phyloP scores from a whole-genome alignment of 1,140 invertebrate genomes.

The Dolichoris vasculosae region DNA sequence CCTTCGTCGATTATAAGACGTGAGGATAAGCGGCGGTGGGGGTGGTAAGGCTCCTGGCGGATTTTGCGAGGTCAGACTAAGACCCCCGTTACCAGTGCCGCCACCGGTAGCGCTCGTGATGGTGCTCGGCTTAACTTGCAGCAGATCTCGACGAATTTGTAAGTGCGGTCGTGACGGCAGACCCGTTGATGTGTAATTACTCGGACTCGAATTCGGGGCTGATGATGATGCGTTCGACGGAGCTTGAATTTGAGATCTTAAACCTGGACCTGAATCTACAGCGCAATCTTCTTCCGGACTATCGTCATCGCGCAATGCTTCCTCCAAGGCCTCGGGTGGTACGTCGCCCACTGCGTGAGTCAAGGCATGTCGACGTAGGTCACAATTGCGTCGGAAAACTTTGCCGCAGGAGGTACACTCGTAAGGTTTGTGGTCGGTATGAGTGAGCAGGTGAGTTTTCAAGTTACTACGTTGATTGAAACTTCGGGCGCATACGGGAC shows the following conservation, averaged over 20 bases:
- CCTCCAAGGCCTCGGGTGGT: constrained; percentile 80
- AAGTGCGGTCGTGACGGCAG: constrained; percentile 77
- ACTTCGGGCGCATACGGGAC: constrained; percentile 89
- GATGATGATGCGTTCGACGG: constrained; percentile 61
- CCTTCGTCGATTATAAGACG: constrained; percentile 69
- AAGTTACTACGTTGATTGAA: constrained; percentile 95
- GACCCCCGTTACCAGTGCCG: constrained; percentile 48
- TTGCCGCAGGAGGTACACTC: constrained; percentile 93
- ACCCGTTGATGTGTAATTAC: constrained; percentile 38
- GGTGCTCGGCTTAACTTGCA: constrained; percentile 76
- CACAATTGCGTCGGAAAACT: constrained; percentile 90
- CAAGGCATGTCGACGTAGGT: constrained; percentile 86
- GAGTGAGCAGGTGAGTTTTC: constrained; percentile 94
- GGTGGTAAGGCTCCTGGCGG: constrained; percentile 71
- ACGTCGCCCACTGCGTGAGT: constrained; percentile 90
- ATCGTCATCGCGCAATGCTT: constrained; percentile 80
- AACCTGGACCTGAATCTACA: constrained; percentile 54
- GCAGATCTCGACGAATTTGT: constrained; percentile 83
- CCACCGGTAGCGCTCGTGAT: constrained; percentile 65
- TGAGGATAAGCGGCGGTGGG: constrained; percentile 72
- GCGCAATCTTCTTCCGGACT: constrained; percentile 72
- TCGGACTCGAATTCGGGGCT: constrained; percentile 64
- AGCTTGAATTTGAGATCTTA: background rate
- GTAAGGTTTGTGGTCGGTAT: constrained; percentile 96
- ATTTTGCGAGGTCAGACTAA: constrained; percentile 67